These are phyloP conservation scores for Capricornis sumatraensis DNA, from an alignment of 2,113 vertebrate genomes.

Conservation along the genomic window DNA sequence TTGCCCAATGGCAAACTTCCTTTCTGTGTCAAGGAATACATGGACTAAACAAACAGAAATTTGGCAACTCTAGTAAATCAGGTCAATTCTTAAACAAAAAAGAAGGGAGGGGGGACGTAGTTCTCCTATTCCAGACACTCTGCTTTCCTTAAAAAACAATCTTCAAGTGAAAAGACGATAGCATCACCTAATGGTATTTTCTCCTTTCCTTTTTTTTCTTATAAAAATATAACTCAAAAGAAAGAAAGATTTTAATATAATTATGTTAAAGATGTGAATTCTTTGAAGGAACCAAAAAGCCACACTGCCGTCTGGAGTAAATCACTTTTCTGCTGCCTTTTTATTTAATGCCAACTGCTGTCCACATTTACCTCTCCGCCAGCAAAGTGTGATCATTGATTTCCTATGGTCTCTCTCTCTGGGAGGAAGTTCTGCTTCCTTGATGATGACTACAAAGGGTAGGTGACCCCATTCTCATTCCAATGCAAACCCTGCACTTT, in stretches of 20 bases:
- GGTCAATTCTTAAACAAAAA: slow-evolving; percentile 35
- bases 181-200: neutral
- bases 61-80: slow-evolving; percentile 51
- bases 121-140: neutral
- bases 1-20: slow-evolving; percentile 34
- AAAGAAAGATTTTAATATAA: slow-evolving; percentile 54
- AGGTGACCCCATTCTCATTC: slow-evolving; percentile 90
- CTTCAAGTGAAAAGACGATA: neutral
- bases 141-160: slow-evolving; percentile 39
- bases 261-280: slow-evolving; percentile 69
- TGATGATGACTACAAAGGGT: slow-evolving; percentile 88
- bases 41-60: neutral
- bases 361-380: slow-evolving; percentile 79
- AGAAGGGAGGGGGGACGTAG: rapidly evolving
- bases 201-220: neutral
- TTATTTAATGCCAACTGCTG: slow-evolving; percentile 80
- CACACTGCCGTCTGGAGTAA: slow-evolving; percentile 72
- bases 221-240: slow-evolving; percentile 2
- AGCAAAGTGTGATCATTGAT: slow-evolving; percentile 90
- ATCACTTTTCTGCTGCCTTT: slow-evolving; percentile 82
- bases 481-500: slow-evolving; percentile 82
- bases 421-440: slow-evolving; percentile 89
- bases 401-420: slow-evolving; percentile 87
- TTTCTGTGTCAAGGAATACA: slow-evolving; percentile 22
- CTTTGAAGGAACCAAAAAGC: slow-evolving; percentile 76